Conservation (phyloP, 2,888 invertebrate species). For the Tromatobia lineatoria region DNA sequence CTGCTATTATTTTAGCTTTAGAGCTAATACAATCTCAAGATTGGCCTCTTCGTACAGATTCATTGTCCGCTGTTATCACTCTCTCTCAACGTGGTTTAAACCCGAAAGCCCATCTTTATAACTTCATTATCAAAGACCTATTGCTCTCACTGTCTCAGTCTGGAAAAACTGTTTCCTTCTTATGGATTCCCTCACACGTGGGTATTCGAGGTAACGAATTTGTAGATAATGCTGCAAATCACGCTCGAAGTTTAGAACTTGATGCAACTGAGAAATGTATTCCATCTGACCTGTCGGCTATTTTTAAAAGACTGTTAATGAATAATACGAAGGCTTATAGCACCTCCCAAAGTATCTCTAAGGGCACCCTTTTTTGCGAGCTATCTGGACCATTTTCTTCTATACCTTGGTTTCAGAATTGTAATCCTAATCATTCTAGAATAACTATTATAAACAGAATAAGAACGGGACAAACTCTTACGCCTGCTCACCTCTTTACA, state of each 20-base stretch:
- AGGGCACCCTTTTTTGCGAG: conserved; percentile 10
- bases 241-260: not conserved
- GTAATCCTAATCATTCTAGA: not conserved
- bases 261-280: not conserved
- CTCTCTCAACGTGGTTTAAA: not conserved
- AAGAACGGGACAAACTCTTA: no score
- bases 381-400: not conserved
- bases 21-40: no score
- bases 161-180: not conserved
- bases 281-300: conserved; percentile 1
- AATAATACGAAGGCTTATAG: not conserved
- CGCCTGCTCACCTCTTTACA: no score
- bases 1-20: no score
- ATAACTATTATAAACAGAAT: conserved; percentile 24
- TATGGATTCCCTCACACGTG: no score
- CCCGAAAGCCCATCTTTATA: not conserved
- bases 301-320: not conserved
- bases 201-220: not conserved
- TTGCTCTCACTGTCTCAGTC: not conserved
- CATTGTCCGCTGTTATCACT: conserved; percentile 9
- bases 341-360: not conserved
- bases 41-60: conserved; percentile 8
- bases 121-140: not conserved
- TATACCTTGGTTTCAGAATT: conserved; percentile 17
- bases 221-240: conserved; percentile 6